Evolutionary conservation across 2,797 vertebrate genomes (phyloP), one percentile per base, ranked within the genome.

Genomic region (Thripadectes ignobilis): DNA sequence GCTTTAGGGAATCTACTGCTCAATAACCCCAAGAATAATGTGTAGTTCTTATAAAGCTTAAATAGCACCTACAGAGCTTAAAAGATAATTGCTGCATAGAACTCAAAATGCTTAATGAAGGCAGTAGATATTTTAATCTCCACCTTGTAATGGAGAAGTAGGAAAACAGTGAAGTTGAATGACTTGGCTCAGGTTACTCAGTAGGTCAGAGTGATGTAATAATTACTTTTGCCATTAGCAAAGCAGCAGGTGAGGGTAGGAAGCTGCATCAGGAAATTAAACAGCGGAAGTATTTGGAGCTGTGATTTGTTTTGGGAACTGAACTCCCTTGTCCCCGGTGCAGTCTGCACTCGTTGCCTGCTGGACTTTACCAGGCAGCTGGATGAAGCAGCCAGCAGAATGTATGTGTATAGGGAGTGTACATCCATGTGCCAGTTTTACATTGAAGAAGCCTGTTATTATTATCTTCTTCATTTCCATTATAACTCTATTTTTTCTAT

Each of bases 41-140:
- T 5, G 1, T 32, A 48, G 22, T 23, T 71, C 21, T 85, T 69
- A 9, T 1, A 58, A 68, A 92, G 49, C 22, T 86, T 89, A 74
- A 58, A 29, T n/a, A 58, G 19, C 46, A 68, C 32, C 27, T 69
- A 24, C 27, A 66, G 55, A 76, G 24, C 30, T 68, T 77, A 20
- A 27, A 75, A 66, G 51, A 59, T 58, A n/a, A n/a, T 32, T 15
- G 10, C 34, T 79, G 11, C 26, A 1, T 36, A 45, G 69, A 78
- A 41, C 17, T 84, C 51, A 84, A 54, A 81, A 34, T 55, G 18
- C 6, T 75, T 73, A 39, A 38, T 78, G 23, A 74, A 91, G 51
- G 23, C 43, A 90, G 55, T 43, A 67, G 30, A 3, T 73, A 27
- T 89, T 91, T 89, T 49, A 85, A 58, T 82, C 52, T 88, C 48